Percentiles rank a stretch among this genome's conserved stretches.
Conservation (phyloP, 2,888 invertebrate species). For the Pilophorus perplexus region DNA sequence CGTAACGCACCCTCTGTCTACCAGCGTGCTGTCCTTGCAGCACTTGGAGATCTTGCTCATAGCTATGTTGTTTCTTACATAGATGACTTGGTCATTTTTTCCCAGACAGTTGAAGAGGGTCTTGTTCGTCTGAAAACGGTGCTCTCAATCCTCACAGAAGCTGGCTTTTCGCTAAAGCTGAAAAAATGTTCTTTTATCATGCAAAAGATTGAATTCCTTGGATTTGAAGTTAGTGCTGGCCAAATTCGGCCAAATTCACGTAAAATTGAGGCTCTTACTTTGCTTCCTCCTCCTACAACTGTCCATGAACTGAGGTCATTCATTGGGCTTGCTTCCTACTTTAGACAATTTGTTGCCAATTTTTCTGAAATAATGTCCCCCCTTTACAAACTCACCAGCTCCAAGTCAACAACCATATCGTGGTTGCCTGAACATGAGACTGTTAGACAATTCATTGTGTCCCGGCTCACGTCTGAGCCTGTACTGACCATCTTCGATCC, state of each 20-base stretch:
- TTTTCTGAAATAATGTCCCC: conserved; percentile 10
- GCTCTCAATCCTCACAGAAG: conserved; percentile 6
- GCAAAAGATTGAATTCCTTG: conserved; percentile 10
- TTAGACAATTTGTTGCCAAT: neutral
- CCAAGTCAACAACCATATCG: conserved; percentile 47
- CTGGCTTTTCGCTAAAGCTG: conserved; percentile 10
- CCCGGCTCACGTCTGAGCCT: neutral
- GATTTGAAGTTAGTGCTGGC: conserved; percentile 1
- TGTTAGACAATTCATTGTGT: too few relatives aligned
- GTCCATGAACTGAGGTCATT: neutral
- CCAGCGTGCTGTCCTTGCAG: conserved; percentile 49
- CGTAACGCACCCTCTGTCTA: conserved; percentile 24
- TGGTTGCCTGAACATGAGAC: neutral
- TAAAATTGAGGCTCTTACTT: conserved; percentile 15
- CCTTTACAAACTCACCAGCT: conserved; percentile 44
- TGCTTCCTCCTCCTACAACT: neutral
- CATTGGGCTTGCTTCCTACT: conserved; percentile 9
- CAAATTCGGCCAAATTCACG: neutral
- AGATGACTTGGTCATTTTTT: too few relatives aligned
- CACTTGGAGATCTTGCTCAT: conserved; percentile 49
- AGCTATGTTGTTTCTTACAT: conserved; percentile 48
- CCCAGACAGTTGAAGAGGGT: conserved; percentile 47
- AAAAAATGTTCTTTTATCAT: conserved; percentile 28
- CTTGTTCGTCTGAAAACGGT: conserved; percentile 48
- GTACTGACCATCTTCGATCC: conserved; percentile 6